Evolutionary conservation across 2,888 invertebrate genomes (phyloP), one percentile per base, ranked within the genome.

Genomic region (Ommatoiulus sabulosus): DNA sequence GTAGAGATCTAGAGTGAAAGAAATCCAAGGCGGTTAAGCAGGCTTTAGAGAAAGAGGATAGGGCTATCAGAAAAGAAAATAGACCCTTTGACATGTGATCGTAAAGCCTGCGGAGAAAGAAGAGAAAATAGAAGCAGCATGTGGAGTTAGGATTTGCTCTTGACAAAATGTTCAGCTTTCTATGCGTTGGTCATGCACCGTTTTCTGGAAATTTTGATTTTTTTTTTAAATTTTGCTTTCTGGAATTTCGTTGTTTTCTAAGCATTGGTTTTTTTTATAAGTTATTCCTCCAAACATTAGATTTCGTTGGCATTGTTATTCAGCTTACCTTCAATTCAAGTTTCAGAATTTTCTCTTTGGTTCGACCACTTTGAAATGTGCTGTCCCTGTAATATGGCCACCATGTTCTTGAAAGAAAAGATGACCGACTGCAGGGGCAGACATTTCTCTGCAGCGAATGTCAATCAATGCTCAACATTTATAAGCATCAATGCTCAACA

Each of bases 121-220:
- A 85, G 46, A 85, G 44, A 85, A 46, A 17, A 72, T 72, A 72
- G 72, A 72, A 85, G 85, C 85, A 20, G 85, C n/a, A 85, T 35
- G 85, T 44, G 85, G 85, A 85, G 85, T 85, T 85, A 85, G n/a
- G 46, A 85, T 44, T 85, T 46, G 72, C 72, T 24, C 72, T 24
- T 72, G 24, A 72, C 72, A 63, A 63, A 35, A 20, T 17, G 57
- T 57, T 15, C 57, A 57, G 7, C 63, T 63, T 63, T 20, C 63
- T 63, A 20, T 10, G 15, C 20, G 0, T 35, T 17, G 52, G 4
- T 52, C 52, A 52, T 52, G 52, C 52, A 15, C 63, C 20, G 0
- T 17, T 10, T 63, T 63, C 63, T 3, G 15, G 17, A 12, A 4
- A 52, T 52, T 8, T 57, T 72, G 8, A 24, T 24, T 72, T 48